A percentile compares a stretch with the other conserved stretches of the same genome.
These are phyloP conservation scores for Poeciliopsis gracilis DNA, from an alignment of 2,797 vertebrate genomes.

Conservation along the genomic window DNA sequence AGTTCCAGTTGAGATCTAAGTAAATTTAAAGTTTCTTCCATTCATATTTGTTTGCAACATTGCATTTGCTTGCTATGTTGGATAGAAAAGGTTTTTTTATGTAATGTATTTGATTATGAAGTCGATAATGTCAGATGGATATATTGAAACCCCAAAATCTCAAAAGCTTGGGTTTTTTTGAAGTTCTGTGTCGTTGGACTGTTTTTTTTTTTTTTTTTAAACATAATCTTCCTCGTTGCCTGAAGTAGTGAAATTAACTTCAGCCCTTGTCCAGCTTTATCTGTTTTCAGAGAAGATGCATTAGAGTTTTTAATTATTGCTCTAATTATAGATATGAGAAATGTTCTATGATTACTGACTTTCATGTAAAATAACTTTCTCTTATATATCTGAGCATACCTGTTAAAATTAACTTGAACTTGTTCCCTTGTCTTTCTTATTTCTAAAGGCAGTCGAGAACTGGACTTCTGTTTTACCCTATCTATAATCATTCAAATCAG, in stretches of 20 bases:
- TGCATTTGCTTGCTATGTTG: neutral
- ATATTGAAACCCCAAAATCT: neutral
- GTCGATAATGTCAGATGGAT: neutral
- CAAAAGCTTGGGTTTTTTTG: neutral
- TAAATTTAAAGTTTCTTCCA: neutral
- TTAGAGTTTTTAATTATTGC: neutral
- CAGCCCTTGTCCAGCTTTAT: neutral
- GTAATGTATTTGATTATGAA: neutral
- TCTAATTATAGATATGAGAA: neutral
- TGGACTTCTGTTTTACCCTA: neutral
- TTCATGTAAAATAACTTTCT: neutral
- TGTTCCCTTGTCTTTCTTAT: neutral
- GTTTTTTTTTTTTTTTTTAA: neutral
- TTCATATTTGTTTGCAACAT: neutral
- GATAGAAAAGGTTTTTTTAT: neutral
- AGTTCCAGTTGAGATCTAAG: neutral
- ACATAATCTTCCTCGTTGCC: neutral
- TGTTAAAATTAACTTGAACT: neutral
- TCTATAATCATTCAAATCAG: neutral
- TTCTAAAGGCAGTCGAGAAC: neutral
- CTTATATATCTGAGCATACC: neutral
- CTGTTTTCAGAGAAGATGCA: neutral
- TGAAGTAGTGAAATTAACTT: neutral
- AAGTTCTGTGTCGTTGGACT: neutral
- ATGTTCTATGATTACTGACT: neutral